Base-by-base conservation (phyloP, 2,113 vertebrate genomes). In the Chloebia gouldiae region DNA sequence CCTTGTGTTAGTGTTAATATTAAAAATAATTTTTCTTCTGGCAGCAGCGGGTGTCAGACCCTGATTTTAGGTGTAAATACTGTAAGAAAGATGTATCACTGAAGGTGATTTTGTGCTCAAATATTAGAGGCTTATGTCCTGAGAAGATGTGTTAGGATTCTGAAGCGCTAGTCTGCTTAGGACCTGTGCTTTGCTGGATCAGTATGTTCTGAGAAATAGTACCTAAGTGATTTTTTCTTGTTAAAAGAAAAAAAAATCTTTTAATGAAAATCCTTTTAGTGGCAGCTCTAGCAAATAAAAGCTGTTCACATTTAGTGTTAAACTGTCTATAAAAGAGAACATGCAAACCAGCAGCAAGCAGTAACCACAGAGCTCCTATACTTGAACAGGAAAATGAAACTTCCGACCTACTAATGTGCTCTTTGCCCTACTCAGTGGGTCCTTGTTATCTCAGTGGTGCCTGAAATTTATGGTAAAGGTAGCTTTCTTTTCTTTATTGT, bases 391-490 rank as follows among this genome's bases (percentile, higher is more conserved):
- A 66, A 88, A 88, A 84, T 0, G 6, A 78, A 95, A 56, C 69
- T 88, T 95, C 37, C 17, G 66, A 8, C 60, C 33, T 86, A 15
- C 21, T 88, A 44, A 76, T 27, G 45, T 30, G 45, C 44, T 91
- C 51, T 88, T 81, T 92, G 49, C 37, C 59, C 30, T 0, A 2
- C 51, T 64, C 79, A 49, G 54, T n/a, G 30, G 54, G 87, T 51
- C 18, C 79, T 93, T 76, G 69, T 89, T 92, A 83, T 81, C 90
- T 88, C 88, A n/a, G 90, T 56, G 71, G 71, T 71, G 81, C 45
- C 82, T 78, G 88, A 83, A 77, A 81, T 90, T 59, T 88, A 59
- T 56, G 51, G 35, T 83, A 54, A 85, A 72, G 89, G 20, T 53
- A 85, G n/a, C 31, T 39, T 80, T 1, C 68, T 77, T 61, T 63